These are phyloP conservation scores for Camponotus fellah DNA, from an alignment of 2,888 invertebrate genomes.

Conservation along the genomic window DNA sequence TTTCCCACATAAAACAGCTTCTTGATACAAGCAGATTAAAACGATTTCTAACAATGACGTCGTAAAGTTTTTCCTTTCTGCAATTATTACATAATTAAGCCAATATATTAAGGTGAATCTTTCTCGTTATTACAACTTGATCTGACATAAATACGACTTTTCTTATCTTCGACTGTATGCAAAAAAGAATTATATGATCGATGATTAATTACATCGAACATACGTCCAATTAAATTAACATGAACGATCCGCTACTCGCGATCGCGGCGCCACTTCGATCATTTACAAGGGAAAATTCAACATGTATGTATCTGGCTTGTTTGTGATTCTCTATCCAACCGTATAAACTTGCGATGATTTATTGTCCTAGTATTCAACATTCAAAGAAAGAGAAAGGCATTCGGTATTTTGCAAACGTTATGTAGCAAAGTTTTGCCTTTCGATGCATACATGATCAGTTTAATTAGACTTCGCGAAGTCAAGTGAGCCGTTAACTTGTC, in stretches of 20 bases:
- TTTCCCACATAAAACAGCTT: neutral
- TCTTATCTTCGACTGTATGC: conserved; percentile 15
- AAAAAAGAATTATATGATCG: conserved; percentile 65
- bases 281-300: conserved; percentile 63
- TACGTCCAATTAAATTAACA: conserved; percentile 76
- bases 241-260: conserved; percentile 51
- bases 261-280: conserved; percentile 53
- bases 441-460: conserved; percentile 62
- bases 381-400: conserved; percentile 43
- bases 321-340: conserved; percentile 62
- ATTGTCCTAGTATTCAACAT: conserved; percentile 66
- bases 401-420: conserved; percentile 35
- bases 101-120: neutral
- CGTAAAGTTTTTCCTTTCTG: neutral
- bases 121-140: neutral
- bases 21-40: neutral
- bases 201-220: conserved; percentile 65
- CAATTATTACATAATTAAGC: neutral
- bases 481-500: conserved; percentile 70
- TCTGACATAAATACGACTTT: conserved; percentile 42
- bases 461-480: conserved; percentile 70
- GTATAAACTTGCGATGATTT: conserved; percentile 73
- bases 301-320: conserved; percentile 62
- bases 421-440: conserved; percentile 37
- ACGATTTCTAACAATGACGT: neutral